Percentiles rank a stretch among this genome's conserved stretches.
These are phyloP conservation scores for Sebastes oblongus DNA, from an alignment of 2,797 vertebrate species.

Conservation along the genomic window DNA sequence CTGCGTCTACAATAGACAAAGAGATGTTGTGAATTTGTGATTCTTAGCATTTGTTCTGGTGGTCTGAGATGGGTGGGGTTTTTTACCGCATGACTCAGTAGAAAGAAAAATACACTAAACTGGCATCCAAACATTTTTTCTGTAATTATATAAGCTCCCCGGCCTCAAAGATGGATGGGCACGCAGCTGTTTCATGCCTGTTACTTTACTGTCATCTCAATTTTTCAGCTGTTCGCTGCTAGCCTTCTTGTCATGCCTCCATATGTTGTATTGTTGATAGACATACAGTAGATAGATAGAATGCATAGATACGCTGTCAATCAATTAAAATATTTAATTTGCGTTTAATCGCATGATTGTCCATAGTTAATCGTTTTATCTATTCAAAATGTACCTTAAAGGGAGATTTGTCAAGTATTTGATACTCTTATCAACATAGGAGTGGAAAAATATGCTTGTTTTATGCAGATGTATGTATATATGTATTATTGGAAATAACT, in stretches of 20 bases:
- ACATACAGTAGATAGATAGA: not conserved
- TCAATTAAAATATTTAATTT: too few species aligned
- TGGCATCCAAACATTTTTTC: not conserved
- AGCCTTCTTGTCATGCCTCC: not conserved
- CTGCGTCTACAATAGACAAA: not conserved
- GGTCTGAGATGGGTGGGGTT: not conserved
- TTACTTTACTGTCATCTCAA: constrained; percentile 15
- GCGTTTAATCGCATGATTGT: too few species aligned
- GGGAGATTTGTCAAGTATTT: too few species aligned
- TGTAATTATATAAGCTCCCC: constrained; percentile 8
- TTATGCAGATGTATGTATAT: too few species aligned
- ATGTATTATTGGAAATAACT: too few species aligned
- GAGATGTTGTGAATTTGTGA: constrained; percentile 21
- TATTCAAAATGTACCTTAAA: too few species aligned
- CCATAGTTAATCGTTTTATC: too few species aligned
- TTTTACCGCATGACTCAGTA: constrained; percentile 14
- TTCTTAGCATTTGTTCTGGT: constrained; percentile 5
- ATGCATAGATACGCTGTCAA: not conserved
- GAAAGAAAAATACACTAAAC: not conserved
- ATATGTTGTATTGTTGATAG: not conserved
- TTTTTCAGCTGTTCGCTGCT: constrained; percentile 1
- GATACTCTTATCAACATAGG: too few species aligned
- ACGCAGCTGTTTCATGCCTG: constrained; percentile 20
- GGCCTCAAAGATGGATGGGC: constrained; percentile 11
- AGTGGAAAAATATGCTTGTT: too few species aligned